Evolutionary conservation across 2,113 vertebrate species (phyloP), one percentile per base, ranked within the genome.

Genomic region (Corythornis cristatus): DNA sequence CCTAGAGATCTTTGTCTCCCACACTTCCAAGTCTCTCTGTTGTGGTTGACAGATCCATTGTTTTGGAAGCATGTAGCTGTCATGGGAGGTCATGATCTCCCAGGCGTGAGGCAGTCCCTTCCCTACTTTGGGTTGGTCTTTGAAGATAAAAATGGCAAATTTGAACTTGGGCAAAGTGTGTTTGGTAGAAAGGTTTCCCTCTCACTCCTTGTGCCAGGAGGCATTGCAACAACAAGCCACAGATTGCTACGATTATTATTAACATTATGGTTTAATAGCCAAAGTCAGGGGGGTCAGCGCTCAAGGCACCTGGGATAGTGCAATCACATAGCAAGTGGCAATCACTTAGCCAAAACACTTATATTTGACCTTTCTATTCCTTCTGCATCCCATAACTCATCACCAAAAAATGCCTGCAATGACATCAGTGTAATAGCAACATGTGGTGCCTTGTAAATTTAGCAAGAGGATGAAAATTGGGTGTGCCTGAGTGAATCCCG

Each of bases 1-100:
- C 95, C 93, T 96, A 96, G 96, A 96, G 95, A 96, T 96, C 93
- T 94, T 95, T 95, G 96, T 96, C 93, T 96, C 95, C 96, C 61
- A 81, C 90, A 93, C 93, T 95, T 96, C 93, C 96, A 96, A 96
- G 90, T 95, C 83, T 90, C 92, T 94, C 95, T 95, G 96, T 96
- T 94, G 95, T 61, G 65, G 86, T 86, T 96, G 93, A 96, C 96
- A 95, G 93, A 94, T 96, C 95, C 90, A 96, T 96, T 96, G 95
- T 96, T 78, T 96, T 82, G 90, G 92, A 95, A 95, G 81, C 95
- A 96, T 96, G 95, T 96, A 96, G 95, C 95, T 96, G 95, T 96
- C 96, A 96, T 96, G 95, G 91, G 93, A 96, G 96, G 96, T 96
- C 96, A 96, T 76, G 96, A 96, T 96, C 96, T 94, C 77, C 86